Evolutionary conservation across 2,113 vertebrate genomes (phyloP), one percentile per base, ranked within the genome.

Genomic region (Syrrhaptes paradoxus): DNA sequence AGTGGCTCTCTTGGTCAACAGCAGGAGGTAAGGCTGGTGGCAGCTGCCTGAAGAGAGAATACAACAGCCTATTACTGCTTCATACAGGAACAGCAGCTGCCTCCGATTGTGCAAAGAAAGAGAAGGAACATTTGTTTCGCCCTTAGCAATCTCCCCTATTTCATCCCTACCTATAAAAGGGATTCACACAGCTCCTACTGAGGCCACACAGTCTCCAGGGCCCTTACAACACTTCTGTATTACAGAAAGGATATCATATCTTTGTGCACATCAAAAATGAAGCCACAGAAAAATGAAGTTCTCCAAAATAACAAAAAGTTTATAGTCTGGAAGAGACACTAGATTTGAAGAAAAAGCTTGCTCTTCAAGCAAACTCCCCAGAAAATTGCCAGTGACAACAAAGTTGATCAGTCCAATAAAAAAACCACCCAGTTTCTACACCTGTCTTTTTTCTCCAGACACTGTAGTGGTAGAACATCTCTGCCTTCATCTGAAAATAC

Each of bases 41-140:
- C 93, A 84, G 93, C 77, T 93, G 36, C 90, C 96, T 94, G 76
- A 95, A 93, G 96, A 92, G 95, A 95, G 66, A 96, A 22, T 32
- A 79, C 83, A 92, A 28, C 88, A 90, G 93, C 17, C 38, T 93
- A 92, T 96, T 94, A 94, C 80, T 85, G 83, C 85, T 89, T 89
- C 88, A 66, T 38, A 82, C 65, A 66, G 58, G 36, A 92, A 58
- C 10, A 7, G 66, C 92, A 92, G 66, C 86, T 7, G 2, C 70
- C 68, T 92, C 83, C 1, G 0, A 75, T 75, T 93, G 86, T 61
- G 76, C 46, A 80, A 96, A 91, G 84, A 89, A 45, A 86, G 80
- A 92, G 83, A 84, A 93, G 61, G 73, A 87, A 90, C 80, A 94
- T 90, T 92, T 90, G 83, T 95, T 94, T 96, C 36, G 3, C 92